Evolutionary conservation across 1,140 invertebrate genomes (phyloP).

Genomic region (Dendrolimus kikuchii): DNA sequence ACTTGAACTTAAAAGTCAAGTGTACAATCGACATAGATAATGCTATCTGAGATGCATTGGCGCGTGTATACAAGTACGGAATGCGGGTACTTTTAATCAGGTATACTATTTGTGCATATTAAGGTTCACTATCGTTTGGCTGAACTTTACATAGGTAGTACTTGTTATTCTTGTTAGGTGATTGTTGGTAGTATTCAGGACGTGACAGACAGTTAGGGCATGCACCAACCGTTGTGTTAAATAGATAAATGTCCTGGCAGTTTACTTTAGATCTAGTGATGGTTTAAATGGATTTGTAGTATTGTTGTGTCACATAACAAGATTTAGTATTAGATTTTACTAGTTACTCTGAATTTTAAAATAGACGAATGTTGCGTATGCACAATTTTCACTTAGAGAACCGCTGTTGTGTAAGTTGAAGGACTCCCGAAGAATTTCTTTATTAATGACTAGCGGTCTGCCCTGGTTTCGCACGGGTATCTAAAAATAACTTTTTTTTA

Average conservation of each 20-base stretch:
- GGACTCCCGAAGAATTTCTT: no score
- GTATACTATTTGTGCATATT: slow-evolving; percentile 14
- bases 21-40: slow-evolving; percentile 38
- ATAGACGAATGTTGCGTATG: no score
- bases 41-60: slow-evolving; percentile 49
- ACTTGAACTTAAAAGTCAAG: slow-evolving; percentile 50
- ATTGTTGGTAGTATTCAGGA: slow-evolving; percentile 51
- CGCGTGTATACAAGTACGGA: slow-evolving; percentile 41
- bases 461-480: no score
- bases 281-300: slow-evolving; percentile 1
- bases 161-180: slow-evolving; percentile 20
- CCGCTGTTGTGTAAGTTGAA: no score
- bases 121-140: slow-evolving; percentile 13
- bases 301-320: slow-evolving; percentile 1
- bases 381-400: no score
- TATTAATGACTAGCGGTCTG: no score
- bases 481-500: no score
- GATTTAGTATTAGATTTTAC: background rate
- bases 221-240: slow-evolving; percentile 19
- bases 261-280: slow-evolving; percentile 4
- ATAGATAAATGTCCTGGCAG: slow-evolving; percentile 22
- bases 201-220: slow-evolving; percentile 43
- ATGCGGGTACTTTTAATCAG: slow-evolving; percentile 38
- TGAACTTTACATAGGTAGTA: slow-evolving; percentile 3
- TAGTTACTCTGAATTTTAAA: no score